phyloP scores from a whole-genome alignment of 2,888 invertebrate species.

The Protodeltote pygarga region DNA sequence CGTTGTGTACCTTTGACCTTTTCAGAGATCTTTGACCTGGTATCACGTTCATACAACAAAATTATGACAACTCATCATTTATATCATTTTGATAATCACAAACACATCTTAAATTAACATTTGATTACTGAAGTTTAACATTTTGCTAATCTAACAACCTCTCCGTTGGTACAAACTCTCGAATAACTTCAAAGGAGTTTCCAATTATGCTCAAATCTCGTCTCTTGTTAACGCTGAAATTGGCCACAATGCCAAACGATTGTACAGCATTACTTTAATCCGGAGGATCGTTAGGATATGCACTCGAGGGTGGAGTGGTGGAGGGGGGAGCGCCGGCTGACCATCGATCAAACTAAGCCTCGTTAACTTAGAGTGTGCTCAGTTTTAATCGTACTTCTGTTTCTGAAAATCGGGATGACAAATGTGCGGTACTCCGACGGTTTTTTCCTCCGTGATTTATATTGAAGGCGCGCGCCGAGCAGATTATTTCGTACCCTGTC shows the following conservation, averaged over 20 bases:
- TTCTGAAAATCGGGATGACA: constrained; percentile 56
- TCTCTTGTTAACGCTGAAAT: constrained; percentile 38
- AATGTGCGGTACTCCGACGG: constrained; percentile 41
- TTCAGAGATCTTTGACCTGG: too few species aligned
- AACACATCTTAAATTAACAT: constrained; percentile 6
- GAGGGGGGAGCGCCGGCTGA: constrained; percentile 46
- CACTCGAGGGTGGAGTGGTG: constrained; percentile 41
- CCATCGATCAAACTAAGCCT: constrained; percentile 68
- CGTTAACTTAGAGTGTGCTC: constrained; percentile 64
- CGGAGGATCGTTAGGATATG: constrained; percentile 48
- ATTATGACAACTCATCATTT: too few species aligned
- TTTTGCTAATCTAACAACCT: constrained; percentile 13
- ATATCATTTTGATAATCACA: not conserved
- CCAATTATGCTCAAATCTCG: constrained; percentile 43
- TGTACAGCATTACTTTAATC: constrained; percentile 39
- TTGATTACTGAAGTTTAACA: not conserved
- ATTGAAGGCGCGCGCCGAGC: constrained; percentile 30
- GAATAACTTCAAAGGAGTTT: constrained; percentile 35
- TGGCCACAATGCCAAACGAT: constrained; percentile 46
- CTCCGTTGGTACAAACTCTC: constrained; percentile 6
- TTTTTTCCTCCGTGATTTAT: constrained; percentile 37
- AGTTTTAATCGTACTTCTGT: constrained; percentile 63
- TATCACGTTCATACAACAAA: too few species aligned
- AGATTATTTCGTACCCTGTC: constrained; percentile 33
- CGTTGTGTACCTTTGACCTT: constrained; percentile 4